These are phyloP conservation scores for Amphipyra tragopoginis DNA, from an alignment of 2,888 invertebrate species.

Conservation along the genomic window DNA sequence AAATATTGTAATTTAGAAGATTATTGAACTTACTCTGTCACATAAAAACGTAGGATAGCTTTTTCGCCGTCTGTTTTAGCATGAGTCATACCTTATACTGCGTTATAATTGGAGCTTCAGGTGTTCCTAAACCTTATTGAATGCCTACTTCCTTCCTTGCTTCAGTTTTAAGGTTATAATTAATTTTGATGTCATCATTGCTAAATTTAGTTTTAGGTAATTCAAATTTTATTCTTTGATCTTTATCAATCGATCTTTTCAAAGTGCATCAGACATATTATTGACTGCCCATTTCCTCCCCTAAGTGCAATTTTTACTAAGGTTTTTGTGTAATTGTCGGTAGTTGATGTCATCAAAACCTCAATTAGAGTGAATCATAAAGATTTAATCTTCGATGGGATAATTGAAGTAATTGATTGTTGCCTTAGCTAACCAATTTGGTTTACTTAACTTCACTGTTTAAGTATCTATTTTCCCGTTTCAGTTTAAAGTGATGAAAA, in stretches of 20 bases:
- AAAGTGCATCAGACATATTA: slow-evolving; percentile 1
- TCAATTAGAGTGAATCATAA: neutral
- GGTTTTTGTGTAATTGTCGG: slow-evolving; percentile 29
- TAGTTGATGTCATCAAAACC: slow-evolving; percentile 11
- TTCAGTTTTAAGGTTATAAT: no score
- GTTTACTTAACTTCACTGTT: no score
- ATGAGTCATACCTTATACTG: slow-evolving; percentile 20
- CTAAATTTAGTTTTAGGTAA: neutral
- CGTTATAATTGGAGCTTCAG: neutral
- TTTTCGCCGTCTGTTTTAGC: slow-evolving; percentile 6
- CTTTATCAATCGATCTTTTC: slow-evolving; percentile 12
- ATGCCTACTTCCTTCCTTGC: no score
- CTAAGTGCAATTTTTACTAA: neutral
- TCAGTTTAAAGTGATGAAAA: no score
- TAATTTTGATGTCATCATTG: neutral
- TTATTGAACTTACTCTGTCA: slow-evolving; percentile 41
- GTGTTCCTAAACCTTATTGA: neutral
- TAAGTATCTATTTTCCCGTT: no score
- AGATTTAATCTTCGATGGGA: no score
- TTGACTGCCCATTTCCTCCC: slow-evolving; percentile 23
- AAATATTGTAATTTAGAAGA: slow-evolving; percentile 38
- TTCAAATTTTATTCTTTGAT: slow-evolving; percentile 1
- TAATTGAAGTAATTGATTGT: no score
- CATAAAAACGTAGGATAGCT: slow-evolving; percentile 18
- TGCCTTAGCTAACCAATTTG: no score